These are phyloP conservation scores for Spodoptera frugiperda DNA, from an alignment of 1,140 invertebrate genomes.

Conservation along the genomic window DNA sequence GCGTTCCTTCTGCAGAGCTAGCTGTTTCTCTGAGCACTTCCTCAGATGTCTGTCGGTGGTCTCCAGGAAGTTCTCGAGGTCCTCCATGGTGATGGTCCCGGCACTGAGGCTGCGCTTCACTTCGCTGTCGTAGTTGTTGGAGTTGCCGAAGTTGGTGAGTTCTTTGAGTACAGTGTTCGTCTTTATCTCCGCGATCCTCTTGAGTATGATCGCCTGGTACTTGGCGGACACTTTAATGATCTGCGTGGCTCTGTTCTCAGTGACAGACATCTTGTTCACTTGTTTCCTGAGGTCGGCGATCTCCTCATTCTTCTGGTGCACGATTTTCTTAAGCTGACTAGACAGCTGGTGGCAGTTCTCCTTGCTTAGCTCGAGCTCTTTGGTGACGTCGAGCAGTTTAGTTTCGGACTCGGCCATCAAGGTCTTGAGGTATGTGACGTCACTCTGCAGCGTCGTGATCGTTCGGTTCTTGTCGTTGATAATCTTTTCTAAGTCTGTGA, in stretches of 20 bases:
- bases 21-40: slow-evolving; percentile 74
- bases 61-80: slow-evolving; percentile 80
- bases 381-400: slow-evolving; percentile 72
- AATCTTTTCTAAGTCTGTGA: slow-evolving; percentile 78
- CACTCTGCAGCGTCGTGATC: slow-evolving; percentile 74
- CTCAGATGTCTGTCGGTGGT: slow-evolving; percentile 77
- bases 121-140: slow-evolving; percentile 67
- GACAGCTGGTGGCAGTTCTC: slow-evolving; percentile 79
- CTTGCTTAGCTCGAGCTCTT: slow-evolving; percentile 73
- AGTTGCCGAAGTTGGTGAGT: slow-evolving; percentile 77
- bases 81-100: slow-evolving; percentile 78
- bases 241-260: slow-evolving; percentile 75
- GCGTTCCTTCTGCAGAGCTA: slow-evolving; percentile 74
- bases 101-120: slow-evolving; percentile 67
- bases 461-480: slow-evolving; percentile 75
- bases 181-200: slow-evolving; percentile 79
- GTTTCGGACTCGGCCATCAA: slow-evolving; percentile 76
- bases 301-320: slow-evolving; percentile 80
- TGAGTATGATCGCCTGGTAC: slow-evolving; percentile 81
- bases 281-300: slow-evolving; percentile 78
- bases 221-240: slow-evolving; percentile 81
- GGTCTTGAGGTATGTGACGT: slow-evolving; percentile 74
- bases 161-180: slow-evolving; percentile 77
- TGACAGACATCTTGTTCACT: slow-evolving; percentile 75
- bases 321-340: slow-evolving; percentile 77